A percentile compares a stretch with the other conserved stretches of the same genome.
These are phyloP conservation scores for Drosophila multiciliata DNA, from an alignment of 2,888 invertebrate genomes.

Conservation along the genomic window DNA sequence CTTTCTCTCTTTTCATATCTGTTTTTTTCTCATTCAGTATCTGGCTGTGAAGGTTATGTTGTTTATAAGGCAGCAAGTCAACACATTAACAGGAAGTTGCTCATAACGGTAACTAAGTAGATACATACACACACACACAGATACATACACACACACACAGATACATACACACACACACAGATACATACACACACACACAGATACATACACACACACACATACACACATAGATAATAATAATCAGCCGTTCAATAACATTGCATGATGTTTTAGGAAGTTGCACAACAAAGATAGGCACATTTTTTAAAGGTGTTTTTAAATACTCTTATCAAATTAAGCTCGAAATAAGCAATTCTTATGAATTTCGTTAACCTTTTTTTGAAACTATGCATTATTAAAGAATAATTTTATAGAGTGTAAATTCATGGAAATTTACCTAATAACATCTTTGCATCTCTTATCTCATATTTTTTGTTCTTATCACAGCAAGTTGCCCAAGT, in stretches of 20 bases:
- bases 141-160: not conserved
- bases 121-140: constrained; percentile 12
- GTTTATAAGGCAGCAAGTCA: constrained; percentile 39
- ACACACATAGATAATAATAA: not conserved
- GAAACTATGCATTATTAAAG: too few species aligned
- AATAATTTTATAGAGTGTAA: too few species aligned
- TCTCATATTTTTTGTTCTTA: constrained; percentile 6
- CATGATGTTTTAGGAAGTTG: constrained; percentile 14
- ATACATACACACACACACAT: constrained; percentile 1
- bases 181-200: not conserved
- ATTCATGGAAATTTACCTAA: constrained; percentile 15
- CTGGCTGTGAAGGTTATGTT: constrained; percentile 55
- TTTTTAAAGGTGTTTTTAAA: not conserved
- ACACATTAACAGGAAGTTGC: constrained; percentile 57
- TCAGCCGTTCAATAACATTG: constrained; percentile 11
- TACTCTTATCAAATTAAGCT: constrained; percentile 2
- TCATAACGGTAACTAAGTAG: constrained; percentile 54
- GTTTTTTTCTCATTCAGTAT: constrained; percentile 5
- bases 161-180: not conserved
- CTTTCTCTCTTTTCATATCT: constrained; percentile 1
- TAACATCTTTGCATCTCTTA: constrained; percentile 14
- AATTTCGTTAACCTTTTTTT: not conserved
- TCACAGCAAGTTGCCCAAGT: not conserved
- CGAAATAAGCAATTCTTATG: not conserved
- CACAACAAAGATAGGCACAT: not conserved